A percentile compares a stretch with the other conserved stretches of the same genome.
phyloP scores from a whole-genome alignment of 2,797 vertebrate genomes.

The Echeneis naucrates region DNA sequence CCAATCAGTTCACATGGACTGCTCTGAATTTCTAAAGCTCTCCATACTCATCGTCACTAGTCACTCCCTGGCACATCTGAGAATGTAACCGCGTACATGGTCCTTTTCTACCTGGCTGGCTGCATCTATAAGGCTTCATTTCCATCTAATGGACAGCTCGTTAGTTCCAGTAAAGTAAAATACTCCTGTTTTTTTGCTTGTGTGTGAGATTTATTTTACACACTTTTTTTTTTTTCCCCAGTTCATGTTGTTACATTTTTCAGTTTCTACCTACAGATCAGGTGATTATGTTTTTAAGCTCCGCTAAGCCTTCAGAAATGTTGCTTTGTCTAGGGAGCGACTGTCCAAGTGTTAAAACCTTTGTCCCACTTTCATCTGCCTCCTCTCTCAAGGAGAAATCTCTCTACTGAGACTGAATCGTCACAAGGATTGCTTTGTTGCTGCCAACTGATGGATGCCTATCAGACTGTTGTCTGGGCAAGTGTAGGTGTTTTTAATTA shows the following conservation, averaged over 20 bases:
- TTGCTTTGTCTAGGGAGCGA: constrained; percentile 1
- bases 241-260: not conserved
- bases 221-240: not conserved
- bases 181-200: no score
- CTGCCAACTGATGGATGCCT: constrained; percentile 16
- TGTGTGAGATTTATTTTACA: no score
- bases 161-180: not conserved
- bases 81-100: constrained; percentile 13
- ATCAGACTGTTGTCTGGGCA: constrained; percentile 30
- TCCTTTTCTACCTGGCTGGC: constrained; percentile 21
- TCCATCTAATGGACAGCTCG: not conserved
- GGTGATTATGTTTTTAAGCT: not conserved
- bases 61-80: constrained; percentile 28
- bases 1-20: constrained; percentile 23
- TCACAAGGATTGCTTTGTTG: constrained; percentile 25
- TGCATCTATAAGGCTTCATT: constrained; percentile 23
- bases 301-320: not conserved
- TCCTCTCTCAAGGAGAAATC: constrained; percentile 18
- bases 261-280: not conserved
- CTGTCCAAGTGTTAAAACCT: constrained; percentile 11
- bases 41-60: constrained; percentile 17
- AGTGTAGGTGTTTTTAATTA: constrained; percentile 40
- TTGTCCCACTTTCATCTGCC: constrained; percentile 32
- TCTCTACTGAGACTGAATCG: not conserved
- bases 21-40: constrained; percentile 31